Evolutionary conservation across 2,888 invertebrate genomes (phyloP).

Genomic region (Mythimna impura): DNA sequence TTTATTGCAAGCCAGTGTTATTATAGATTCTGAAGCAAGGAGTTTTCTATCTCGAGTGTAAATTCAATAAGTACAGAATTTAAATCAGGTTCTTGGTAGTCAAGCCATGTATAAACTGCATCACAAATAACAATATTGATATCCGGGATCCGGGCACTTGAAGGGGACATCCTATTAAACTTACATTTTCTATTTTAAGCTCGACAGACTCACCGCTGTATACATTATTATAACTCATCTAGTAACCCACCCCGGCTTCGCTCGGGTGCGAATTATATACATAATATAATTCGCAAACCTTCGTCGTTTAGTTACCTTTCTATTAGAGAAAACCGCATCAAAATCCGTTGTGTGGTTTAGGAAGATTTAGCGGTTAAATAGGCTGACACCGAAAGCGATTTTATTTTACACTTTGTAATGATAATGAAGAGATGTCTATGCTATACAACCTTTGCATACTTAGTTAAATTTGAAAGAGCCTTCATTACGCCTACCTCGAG

Average conservation of each 20-base stretch:
- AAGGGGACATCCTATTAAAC: slow-evolving; percentile 29
- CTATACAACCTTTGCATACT: slow-evolving; percentile 47
- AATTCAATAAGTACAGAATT: neutral
- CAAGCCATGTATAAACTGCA: slow-evolving; percentile 17
- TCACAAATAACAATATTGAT: slow-evolving; percentile 37
- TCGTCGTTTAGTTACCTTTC: too few relatives aligned
- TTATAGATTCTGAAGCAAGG: neutral
- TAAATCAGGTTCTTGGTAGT: slow-evolving; percentile 24
- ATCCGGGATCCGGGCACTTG: slow-evolving; percentile 35
- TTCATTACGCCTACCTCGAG: slow-evolving; percentile 73
- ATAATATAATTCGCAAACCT: too few relatives aligned
- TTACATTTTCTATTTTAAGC: slow-evolving; percentile 27
- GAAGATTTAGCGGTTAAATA: too few relatives aligned
- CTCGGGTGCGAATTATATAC: too few relatives aligned
- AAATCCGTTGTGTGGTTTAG: too few relatives aligned
- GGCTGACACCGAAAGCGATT: too few relatives aligned
- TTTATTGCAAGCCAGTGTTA: too few relatives aligned
- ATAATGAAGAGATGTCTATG: neutral
- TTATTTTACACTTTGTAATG: too few relatives aligned
- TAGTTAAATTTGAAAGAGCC: slow-evolving; percentile 64
- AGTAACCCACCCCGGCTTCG: too few relatives aligned
- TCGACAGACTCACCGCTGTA: slow-evolving; percentile 11
- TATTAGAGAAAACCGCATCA: too few relatives aligned
- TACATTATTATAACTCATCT: slow-evolving; percentile 32
- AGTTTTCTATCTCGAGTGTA: neutral